Percentiles rank a stretch among this genome's conserved stretches.
Evolutionary conservation across 2,888 invertebrate species (phyloP).

Genomic region (Acanthococcus lagerstroemiae): DNA sequence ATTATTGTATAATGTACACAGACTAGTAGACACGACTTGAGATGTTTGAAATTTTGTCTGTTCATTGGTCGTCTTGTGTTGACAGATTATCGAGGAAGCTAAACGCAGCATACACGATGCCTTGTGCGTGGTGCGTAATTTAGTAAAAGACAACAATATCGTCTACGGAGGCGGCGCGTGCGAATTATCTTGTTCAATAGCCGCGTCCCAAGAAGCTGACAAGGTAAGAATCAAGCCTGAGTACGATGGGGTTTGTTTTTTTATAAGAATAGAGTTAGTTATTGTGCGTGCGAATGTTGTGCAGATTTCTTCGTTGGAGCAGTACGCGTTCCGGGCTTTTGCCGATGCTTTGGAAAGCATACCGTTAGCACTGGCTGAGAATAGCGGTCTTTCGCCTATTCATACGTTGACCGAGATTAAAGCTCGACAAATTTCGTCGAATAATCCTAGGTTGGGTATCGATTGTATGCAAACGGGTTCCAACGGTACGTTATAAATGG

Average conservation of each 20-base stretch:
- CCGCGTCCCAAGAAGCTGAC: slow-evolving; percentile 81
- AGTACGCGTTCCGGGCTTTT: slow-evolving; percentile 93
- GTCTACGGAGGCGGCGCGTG: slow-evolving; percentile 98
- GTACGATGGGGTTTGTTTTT: neutral
- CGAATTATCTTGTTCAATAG: slow-evolving; percentile 87
- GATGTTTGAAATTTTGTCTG: too few species aligned
- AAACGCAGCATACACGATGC: slow-evolving; percentile 66
- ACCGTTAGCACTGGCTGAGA: slow-evolving; percentile 92
- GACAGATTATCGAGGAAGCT: slow-evolving; percentile 61
- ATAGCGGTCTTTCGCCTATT: slow-evolving; percentile 87
- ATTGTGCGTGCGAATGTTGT: too few species aligned
- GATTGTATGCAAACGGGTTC: slow-evolving; percentile 84
- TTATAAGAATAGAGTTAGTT: too few species aligned
- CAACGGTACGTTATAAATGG: slow-evolving; percentile 40
- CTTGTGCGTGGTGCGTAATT: slow-evolving; percentile 60
- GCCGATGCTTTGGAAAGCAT: slow-evolving; percentile 91
- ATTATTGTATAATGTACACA: too few species aligned
- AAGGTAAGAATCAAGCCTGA: too few species aligned
- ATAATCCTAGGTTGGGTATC: slow-evolving; percentile 79
- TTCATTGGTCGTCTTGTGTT: too few species aligned
- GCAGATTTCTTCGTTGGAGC: slow-evolving; percentile 72
- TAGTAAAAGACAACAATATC: slow-evolving; percentile 60
- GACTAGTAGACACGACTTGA: too few species aligned
- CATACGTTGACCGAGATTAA: slow-evolving; percentile 84
- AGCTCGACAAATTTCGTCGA: slow-evolving; percentile 73